These are phyloP conservation scores for Phocoena phocoena DNA, from an alignment of 2,113 vertebrate species.

Conservation along the genomic window DNA sequence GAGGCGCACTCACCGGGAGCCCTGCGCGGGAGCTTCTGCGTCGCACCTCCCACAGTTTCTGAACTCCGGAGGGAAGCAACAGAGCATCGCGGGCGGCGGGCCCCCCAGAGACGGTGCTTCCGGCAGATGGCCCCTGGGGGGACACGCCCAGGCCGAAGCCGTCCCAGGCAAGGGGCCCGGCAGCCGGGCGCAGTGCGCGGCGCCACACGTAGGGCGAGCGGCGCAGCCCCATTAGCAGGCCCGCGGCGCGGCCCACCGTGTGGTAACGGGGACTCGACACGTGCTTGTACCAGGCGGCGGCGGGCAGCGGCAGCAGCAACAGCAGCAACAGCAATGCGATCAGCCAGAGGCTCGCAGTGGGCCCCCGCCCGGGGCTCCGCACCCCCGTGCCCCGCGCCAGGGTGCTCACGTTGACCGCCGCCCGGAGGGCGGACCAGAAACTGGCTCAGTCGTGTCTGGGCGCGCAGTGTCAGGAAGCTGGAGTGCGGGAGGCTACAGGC, in stretches of 20 bases:
- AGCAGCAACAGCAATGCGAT: constrained; percentile 54
- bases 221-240: constrained; percentile 81
- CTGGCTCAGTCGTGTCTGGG: background rate
- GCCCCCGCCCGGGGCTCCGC: background rate
- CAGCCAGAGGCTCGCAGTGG: background rate
- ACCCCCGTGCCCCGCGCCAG: background rate
- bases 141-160: background rate
- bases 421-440: background rate
- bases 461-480: background rate
- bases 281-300: constrained; percentile 83
- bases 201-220: constrained; percentile 81
- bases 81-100: background rate
- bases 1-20: background rate
- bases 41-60: background rate
- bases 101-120: background rate
- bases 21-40: background rate
- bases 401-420: background rate
- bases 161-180: background rate
- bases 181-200: background rate
- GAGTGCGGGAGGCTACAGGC: background rate
- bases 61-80: background rate
- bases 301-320: constrained; percentile 58
- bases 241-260: constrained; percentile 83
- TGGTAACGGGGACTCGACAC: constrained; percentile 80
- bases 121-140: background rate